phyloP scores from a whole-genome alignment of 2,797 vertebrate species.

The Alfaro cultratus region DNA sequence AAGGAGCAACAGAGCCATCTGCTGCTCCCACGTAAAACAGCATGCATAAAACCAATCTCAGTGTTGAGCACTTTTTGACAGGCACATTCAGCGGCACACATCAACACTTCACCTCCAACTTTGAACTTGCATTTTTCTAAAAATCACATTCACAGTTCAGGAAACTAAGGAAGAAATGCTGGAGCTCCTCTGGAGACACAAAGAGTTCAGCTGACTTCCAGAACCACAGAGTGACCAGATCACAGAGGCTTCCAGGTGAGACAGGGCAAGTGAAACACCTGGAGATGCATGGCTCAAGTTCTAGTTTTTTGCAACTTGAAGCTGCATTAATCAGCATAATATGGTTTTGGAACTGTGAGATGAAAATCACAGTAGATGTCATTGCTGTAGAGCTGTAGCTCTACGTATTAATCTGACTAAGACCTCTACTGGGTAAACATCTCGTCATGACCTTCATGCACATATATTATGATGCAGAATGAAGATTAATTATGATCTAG shows the following conservation, averaged over 20 bases:
- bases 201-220: background rate
- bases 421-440: background rate
- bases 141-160: conserved; percentile 63
- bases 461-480: background rate
- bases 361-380: too few species aligned
- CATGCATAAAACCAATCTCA: conserved; percentile 12
- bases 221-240: background rate
- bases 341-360: background rate
- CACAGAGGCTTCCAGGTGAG: background rate
- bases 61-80: background rate
- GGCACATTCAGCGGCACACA: background rate
- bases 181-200: background rate
- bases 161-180: too few species aligned
- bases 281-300: background rate
- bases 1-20: conserved; percentile 62
- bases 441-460: background rate
- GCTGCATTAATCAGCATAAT: background rate
- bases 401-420: background rate
- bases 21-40: conserved; percentile 61
- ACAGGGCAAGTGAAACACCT: background rate
- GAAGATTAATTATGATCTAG: background rate
- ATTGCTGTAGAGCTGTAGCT: background rate
- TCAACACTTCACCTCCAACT: conserved; percentile 2
- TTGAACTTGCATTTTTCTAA: conserved; percentile 16
- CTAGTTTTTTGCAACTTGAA: background rate